Base-by-base conservation (phyloP, 1,140 invertebrate species). In the Nephotettix cincticeps region DNA sequence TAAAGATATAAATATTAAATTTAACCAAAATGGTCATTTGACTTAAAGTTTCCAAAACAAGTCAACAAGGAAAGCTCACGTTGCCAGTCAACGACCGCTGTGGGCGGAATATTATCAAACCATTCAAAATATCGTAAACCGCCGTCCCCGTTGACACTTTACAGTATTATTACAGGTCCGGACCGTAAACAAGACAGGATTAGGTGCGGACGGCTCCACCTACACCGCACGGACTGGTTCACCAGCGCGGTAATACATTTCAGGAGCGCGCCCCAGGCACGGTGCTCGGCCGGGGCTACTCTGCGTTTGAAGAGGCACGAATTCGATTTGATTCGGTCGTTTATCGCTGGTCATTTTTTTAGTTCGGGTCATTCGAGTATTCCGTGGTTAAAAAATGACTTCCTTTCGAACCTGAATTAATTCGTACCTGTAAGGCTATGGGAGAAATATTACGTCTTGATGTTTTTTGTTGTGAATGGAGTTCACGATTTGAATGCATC, bases 231-330 rank as follows among this genome's bases (percentile, higher is more conserved):
- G 4, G 56, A 27, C 56, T 61, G 56, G 56, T 27, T 51, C n/a
- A n/a, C n/a, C 6, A 9, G 6, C 36, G 47, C n/a, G 2, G 56
- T 61, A 61, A 61, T 61, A 61, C 56, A 61, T 61, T 61, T 61
- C 56, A 23, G 56, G 56, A 61, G 56, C 28, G 2, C 1, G 21
- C 14, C 56, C n/a, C 56, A 36, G 47, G 47, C 47, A n/a, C 4
- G 6, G 47, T n/a, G 17, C n/a, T 51, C n/a, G 56, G 56, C 4
- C 14, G 1, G 27, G 21, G 6, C 56, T 21, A 14, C 21, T 1
- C 23, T 61, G 14, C 4, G 23, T 61, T 61, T 61, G 9, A 61
- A 29, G 56, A 29, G 14, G 21, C 56, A 61, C 56, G 56, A 61
- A 27, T 61, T 29, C 56, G 13, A 61, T 61, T 61, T 27, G 56